Evolutionary conservation across 2,113 vertebrate species (phyloP), one percentile per base, ranked within the genome.

Genomic region (Picathartes gymnocephalus): DNA sequence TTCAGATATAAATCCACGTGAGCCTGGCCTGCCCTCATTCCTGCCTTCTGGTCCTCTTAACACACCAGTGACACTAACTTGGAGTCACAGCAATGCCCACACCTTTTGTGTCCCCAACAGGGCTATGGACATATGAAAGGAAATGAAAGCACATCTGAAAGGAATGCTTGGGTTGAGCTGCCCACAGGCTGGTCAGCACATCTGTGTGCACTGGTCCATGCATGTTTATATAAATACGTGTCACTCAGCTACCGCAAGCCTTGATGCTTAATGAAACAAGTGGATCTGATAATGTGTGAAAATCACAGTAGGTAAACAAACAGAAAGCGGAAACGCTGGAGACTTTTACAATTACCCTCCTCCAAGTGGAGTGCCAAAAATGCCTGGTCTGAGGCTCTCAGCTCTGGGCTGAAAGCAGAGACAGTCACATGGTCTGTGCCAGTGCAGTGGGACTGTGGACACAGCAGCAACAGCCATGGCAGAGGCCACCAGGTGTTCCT

Each of bases 221-320:
- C 48, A 1, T 88, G 79, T 92, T 94, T 94, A 71, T 56, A 74
- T 44, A 96, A 96, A 77, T 68, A 74, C 0, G 0, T 90, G 85
- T 95, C 95, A 96, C 85, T 94, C 85, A 80, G 80, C 82, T 81
- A 40, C 92, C 78, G 81, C 85, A 82, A 19, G 78, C 85, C 93
- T 82, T 37, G 71, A 23, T 91, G 90, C 58, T 74, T 96, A 83
- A 90, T 95, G 84, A 96, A 94, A 96, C 85, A 94, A 97, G 72
- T 44, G 68, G 90, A 83, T 90, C 85, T 88, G 95, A 95, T 86
- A 96, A 94, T 81, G 90, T 61, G 72, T 90, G 95, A 96, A 96
- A 94, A 96, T 74, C 90, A 87, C 90, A 90, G 85, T 9, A 66
- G 68, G 68, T 95, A 96, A 96, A 95, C 92, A 97, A 96, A 95